Evolutionary conservation across 2,888 invertebrate species (phyloP).

Genomic region (Idaea dimidiata): DNA sequence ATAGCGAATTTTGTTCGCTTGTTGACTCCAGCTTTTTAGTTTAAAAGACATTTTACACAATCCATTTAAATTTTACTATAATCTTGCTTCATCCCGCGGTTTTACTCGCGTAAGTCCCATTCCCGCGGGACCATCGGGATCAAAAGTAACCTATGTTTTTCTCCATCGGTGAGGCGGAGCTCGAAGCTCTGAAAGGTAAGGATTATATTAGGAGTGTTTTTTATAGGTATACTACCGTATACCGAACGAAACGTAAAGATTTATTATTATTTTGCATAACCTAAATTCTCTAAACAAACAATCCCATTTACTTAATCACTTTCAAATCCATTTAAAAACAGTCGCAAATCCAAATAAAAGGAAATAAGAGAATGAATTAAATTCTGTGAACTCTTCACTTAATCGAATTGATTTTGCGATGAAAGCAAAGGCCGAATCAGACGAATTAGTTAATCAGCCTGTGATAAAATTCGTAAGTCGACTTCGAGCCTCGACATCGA

Average conservation of each 20-base stretch:
- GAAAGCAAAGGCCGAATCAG: slow-evolving; percentile 18
- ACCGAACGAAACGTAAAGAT: not conserved
- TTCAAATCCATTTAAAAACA: not conserved
- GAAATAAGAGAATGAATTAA: slow-evolving; percentile 7
- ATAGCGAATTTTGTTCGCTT: not conserved
- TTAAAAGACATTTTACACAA: not conserved
- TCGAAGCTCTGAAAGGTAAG: too few relatives aligned
- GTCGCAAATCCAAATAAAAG: slow-evolving; percentile 2
- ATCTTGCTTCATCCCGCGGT: too few relatives aligned
- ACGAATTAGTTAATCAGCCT: slow-evolving; percentile 29
- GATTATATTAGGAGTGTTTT: too few relatives aligned
- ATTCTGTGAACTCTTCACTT: slow-evolving; percentile 27
- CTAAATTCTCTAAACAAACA: not conserved
- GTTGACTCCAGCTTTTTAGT: not conserved
- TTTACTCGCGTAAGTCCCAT: too few relatives aligned
- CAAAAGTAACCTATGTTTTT: too few relatives aligned
- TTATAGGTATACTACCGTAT: too few relatives aligned
- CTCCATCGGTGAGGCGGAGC: too few relatives aligned
- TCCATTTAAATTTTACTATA: not conserved
- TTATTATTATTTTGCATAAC: not conserved
- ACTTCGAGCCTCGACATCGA: slow-evolving; percentile 25
- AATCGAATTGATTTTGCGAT: slow-evolving; percentile 24
- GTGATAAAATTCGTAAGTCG: slow-evolving; percentile 24
- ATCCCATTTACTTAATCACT: not conserved
- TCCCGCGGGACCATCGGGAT: too few relatives aligned